Conservation (phyloP, 2,888 invertebrate genomes). For the Bugulina stolonifera region DNA sequence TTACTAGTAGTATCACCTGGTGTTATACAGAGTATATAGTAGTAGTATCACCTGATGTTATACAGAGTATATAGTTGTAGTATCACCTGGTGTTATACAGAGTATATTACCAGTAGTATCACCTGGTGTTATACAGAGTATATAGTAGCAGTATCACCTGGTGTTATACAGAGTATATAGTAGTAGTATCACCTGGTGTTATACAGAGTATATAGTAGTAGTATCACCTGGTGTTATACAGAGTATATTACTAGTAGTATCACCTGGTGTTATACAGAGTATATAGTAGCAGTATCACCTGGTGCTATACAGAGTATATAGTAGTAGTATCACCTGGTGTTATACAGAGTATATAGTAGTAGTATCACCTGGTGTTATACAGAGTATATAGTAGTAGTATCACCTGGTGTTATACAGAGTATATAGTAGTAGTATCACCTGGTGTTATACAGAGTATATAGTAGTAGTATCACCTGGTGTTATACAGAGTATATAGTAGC, state of each 20-base stretch:
- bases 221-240: slow-evolving; percentile 80
- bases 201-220: slow-evolving; percentile 74
- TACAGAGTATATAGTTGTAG: slow-evolving; percentile 73
- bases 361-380: slow-evolving; percentile 77
- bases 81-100: slow-evolving; percentile 79
- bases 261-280: slow-evolving; percentile 75
- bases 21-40: no score
- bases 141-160: slow-evolving; percentile 76
- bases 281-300: slow-evolving; percentile 73
- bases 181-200: slow-evolving; percentile 75
- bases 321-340: slow-evolving; percentile 77
- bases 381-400: slow-evolving; percentile 72
- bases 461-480: slow-evolving; percentile 77
- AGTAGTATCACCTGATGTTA: slow-evolving; percentile 74
- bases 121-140: slow-evolving; percentile 72
- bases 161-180: slow-evolving; percentile 72
- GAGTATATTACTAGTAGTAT: slow-evolving; percentile 79
- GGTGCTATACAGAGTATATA: slow-evolving; percentile 73
- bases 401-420: slow-evolving; percentile 75
- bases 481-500: slow-evolving; percentile 69
- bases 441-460: slow-evolving; percentile 73
- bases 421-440: slow-evolving; percentile 73
- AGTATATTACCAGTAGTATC: slow-evolving; percentile 82
- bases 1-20: no score
- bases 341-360: slow-evolving; percentile 74